These are phyloP conservation scores for Lophotis ruficrista DNA, from an alignment of 2,113 vertebrate genomes.

Conservation along the genomic window DNA sequence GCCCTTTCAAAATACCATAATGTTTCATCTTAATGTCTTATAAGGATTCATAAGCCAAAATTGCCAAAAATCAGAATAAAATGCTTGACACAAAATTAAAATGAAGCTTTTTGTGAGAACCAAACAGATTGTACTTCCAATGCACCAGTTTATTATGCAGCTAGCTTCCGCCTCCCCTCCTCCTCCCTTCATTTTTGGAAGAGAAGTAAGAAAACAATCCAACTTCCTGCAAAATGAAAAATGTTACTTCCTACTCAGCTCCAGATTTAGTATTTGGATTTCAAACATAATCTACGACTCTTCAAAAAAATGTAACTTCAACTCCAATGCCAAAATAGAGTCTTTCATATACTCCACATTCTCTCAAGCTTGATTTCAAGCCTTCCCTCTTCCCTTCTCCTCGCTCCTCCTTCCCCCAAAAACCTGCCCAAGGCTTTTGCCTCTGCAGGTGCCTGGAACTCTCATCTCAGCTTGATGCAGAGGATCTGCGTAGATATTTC, in stretches of 20 bases:
- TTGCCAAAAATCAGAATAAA: not conserved
- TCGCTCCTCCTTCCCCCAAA: not conserved
- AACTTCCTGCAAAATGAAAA: conserved; percentile 41
- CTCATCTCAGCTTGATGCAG: not conserved
- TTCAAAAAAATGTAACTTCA: not conserved
- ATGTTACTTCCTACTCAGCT: conserved; percentile 54
- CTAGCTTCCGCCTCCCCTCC: not conserved
- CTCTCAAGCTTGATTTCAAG: not conserved
- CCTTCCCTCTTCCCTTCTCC: not conserved
- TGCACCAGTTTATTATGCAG: not conserved
- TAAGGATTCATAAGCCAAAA: not conserved
- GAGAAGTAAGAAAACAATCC: conserved; percentile 45
- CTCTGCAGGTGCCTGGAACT: not conserved
- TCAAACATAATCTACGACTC: not conserved
- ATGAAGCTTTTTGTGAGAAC: not conserved
- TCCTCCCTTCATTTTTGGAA: conserved; percentile 1
- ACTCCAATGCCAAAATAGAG: not conserved
- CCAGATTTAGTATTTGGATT: conserved; percentile 52
- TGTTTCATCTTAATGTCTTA: not conserved
- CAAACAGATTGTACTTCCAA: conserved; percentile 25
- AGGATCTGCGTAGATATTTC: not conserved
- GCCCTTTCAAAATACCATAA: not conserved
- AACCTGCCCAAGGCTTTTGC: not conserved
- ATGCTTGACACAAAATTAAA: not conserved
- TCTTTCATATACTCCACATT: not conserved